Evolutionary conservation across 1,140 invertebrate species (phyloP), one percentile per base, ranked within the genome.

Genomic region (Scylla paramamosain): DNA sequence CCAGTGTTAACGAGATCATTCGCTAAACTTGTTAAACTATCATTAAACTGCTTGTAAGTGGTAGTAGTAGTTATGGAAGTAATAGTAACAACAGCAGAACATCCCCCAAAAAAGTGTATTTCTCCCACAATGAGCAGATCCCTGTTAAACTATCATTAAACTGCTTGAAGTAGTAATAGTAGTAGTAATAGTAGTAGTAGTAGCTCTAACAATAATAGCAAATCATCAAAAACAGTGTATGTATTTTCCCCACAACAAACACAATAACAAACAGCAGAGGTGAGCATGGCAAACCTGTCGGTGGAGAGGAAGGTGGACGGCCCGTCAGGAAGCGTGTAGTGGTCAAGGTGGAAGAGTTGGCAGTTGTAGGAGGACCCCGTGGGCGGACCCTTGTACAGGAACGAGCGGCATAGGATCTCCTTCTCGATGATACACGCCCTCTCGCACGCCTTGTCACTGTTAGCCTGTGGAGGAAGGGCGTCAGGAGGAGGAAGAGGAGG

Each of bases 371-470:
- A 90, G 87, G 86, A 95, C 48, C 96, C 96, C 31, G 96, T 95
- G 46, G 97, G 96, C 29, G 97, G 96, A 14, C 97, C 97, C 83
- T 98, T 97, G 97, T 98, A 99, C 59, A 99, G 97, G 97, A 98
- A 99, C 0, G 99, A 99, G 86, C 99, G 97, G 97, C 99, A 99
- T 0, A 99, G 97, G 97, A 99, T 99, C 97, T 99, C 99, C 94
- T 98, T 98, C 97, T 99, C 99, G 87, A 99, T 98, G 97, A 99
- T 98, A 97, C 99, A 99, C 67, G 99, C 98, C 82, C 99, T 97
- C 92, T 98, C 97, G 96, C 99, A 99, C 4, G 98, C 98, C 0
- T 98, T 97, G 96, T 99, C 98, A 45, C 98, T 97, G 91, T 96
- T 97, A 0, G 97, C 97, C 97, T 97, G 94, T 4, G 0, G 45